A percentile compares a stretch with the other conserved stretches of the same genome.
Conservation (phyloP, 2,113 vertebrate species). For the Lophotis ruficrista region DNA sequence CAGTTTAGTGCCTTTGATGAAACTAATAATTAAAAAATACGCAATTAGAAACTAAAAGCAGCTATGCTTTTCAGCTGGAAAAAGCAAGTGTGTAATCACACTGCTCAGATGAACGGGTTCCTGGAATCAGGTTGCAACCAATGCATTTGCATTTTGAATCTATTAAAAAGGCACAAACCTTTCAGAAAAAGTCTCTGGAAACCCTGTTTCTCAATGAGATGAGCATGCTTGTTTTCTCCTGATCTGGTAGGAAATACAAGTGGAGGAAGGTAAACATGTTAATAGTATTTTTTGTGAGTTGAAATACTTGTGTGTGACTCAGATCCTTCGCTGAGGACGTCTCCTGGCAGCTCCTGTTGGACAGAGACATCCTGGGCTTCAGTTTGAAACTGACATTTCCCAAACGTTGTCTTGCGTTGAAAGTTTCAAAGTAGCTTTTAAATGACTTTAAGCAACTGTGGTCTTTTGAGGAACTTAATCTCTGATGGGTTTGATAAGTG, state of each 20-base stretch:
- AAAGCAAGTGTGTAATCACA: neutral
- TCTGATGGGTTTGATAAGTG: neutral
- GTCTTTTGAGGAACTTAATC: neutral
- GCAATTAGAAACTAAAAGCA: conserved; percentile 5
- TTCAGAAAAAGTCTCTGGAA: neutral
- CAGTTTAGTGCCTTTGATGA: conserved; percentile 26
- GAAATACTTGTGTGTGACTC: neutral
- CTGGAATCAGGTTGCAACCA: neutral
- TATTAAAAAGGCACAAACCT: neutral
- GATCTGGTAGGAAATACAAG: neutral
- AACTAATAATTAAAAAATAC: neutral
- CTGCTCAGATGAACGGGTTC: neutral
- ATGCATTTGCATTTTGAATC: neutral
- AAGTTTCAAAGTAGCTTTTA: conserved; percentile 1
- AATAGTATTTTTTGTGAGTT: neutral
- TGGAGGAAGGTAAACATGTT: neutral
- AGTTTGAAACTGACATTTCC: neutral
- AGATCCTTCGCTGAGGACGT: neutral
- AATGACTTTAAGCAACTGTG: neutral
- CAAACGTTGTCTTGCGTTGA: neutral
- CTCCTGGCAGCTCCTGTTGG: neutral
- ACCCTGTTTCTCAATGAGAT: neutral
- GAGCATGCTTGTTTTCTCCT: neutral
- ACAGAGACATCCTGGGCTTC: neutral
- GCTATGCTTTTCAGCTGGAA: neutral